Base-by-base conservation (phyloP, 2,113 vertebrate species). In the sheep (Ovis aries) region DNA sequence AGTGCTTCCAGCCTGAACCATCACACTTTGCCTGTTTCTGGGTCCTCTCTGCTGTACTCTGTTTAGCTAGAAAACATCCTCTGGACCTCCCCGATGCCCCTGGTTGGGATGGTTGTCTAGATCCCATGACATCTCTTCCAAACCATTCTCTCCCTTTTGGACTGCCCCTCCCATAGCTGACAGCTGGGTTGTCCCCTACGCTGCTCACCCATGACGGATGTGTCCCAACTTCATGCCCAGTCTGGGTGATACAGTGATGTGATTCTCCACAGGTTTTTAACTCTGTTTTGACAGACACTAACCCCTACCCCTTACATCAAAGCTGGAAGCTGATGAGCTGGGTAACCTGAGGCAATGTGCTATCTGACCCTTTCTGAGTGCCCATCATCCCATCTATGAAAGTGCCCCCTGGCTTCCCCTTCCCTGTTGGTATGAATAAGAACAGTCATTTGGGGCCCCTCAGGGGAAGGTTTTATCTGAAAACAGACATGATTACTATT, bases 401-500 rank as follows among this genome's bases (percentile, higher is more conserved):
- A 74, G 40, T 52, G 40, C 43, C 31, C 59, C 33, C 2, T 16
- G 17, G 36, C 21, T 91, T 80, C 78, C 82, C 23, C 64, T 86
- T 90, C 29, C 48, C 83, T 40, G 57, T 64, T 88, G 88, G 60
- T 78, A 78, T 78, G 88, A 95, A 71, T 95, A 91, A 95, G 67
- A 97, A 50, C 86, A 87, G 88, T 55, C 50, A 50, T 80, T 96
- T 45, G 29, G 36, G 89, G 59, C 59, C 95, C 93, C 97, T 64
- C 27, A 52, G 90, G 95, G 88, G 57, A 97, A 80, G 67, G 45
- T 82, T 91, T 88, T 78, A 53, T 94, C 86, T 98, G 96, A 94
- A 97, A 97, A 97, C 86, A 97, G 96, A 95, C 40, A 1, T 97
- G 96, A 97, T 98, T 97, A 97, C 97, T 98, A 95, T 98, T 98